Evolutionary conservation across 2,797 vertebrate genomes (phyloP).

Genomic region (Numenius phaeopus): DNA sequence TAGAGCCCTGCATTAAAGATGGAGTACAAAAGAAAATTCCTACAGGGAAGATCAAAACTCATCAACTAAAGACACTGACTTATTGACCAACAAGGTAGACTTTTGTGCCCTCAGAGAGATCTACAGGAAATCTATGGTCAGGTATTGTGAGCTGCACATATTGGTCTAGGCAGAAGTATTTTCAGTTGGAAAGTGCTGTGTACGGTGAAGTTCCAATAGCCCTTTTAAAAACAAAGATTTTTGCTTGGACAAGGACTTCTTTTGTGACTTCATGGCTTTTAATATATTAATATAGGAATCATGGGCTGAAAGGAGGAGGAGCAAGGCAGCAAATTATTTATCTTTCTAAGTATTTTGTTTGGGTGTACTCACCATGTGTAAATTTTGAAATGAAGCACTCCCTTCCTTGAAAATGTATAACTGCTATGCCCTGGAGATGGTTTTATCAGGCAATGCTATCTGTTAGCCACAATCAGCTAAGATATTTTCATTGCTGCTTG

Average conservation of each 20-base stretch:
- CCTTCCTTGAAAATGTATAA: not conserved
- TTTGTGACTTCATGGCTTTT: not conserved
- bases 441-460: not conserved
- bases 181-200: not conserved
- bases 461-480: not conserved
- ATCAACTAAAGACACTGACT: conserved; percentile 1
- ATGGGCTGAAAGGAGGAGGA: not conserved
- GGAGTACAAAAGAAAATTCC: conserved; percentile 29
- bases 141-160: not conserved
- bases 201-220: not conserved
- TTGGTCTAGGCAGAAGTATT: not conserved
- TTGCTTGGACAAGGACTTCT: not conserved
- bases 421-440: not conserved
- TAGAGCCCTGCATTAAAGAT: not conserved
- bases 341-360: not conserved
- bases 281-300: not conserved
- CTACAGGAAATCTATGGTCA: conserved; percentile 19
- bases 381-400: not conserved
- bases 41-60: conserved; percentile 41
- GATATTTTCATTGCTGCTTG: not conserved
- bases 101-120: not conserved
- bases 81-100: conserved; percentile 14
- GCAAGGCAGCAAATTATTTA: not conserved
- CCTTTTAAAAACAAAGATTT: not conserved
- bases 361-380: not conserved